Conservation (phyloP, 2,113 vertebrate genomes). For the Austrofundulus limnaeus region DNA sequence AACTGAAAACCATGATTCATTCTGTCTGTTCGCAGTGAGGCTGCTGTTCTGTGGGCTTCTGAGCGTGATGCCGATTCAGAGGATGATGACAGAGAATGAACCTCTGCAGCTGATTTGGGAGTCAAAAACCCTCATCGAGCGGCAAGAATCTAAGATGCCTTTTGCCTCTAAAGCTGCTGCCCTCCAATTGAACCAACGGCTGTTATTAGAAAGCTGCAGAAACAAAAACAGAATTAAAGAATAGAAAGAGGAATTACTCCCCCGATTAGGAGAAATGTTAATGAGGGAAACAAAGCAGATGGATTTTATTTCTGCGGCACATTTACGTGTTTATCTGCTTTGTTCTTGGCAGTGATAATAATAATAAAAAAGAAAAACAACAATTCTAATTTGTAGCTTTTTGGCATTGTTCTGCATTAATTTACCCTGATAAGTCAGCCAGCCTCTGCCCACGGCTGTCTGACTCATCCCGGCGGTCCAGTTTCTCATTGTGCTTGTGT, state of each 20-base stretch:
- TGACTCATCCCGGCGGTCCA: constrained; percentile 67
- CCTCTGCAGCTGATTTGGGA: constrained; percentile 32
- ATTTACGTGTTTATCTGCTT: constrained; percentile 11
- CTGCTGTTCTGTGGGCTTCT: background rate
- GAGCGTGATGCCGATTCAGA: constrained; percentile 32
- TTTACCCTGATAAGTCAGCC: constrained; percentile 63
- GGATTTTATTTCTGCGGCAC: constrained; percentile 18
- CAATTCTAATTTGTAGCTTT: constrained; percentile 25
- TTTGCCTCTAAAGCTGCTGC: constrained; percentile 7
- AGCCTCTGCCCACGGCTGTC: constrained; percentile 61
- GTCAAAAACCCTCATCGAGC: background rate
- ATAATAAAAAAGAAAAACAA: too few relatives aligned
- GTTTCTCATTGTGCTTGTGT: constrained; percentile 34
- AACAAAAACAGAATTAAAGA: constrained; percentile 4
- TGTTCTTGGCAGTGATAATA: constrained; percentile 34
- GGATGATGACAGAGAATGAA: constrained; percentile 24
- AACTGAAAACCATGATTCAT: constrained; percentile 2
- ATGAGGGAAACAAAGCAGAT: constrained; percentile 43
- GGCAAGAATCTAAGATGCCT: constrained; percentile 4
- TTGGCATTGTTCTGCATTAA: constrained; percentile 47
- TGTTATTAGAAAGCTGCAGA: constrained; percentile 21
- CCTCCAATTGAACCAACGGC: constrained; percentile 34
- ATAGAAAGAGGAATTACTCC: background rate
- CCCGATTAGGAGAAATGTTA: constrained; percentile 19
- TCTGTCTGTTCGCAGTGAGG: constrained; percentile 14